Percentiles rank a stretch among this genome's conserved stretches.
phyloP scores from a whole-genome alignment of 2,888 invertebrate genomes.

The Philaethria dido region DNA sequence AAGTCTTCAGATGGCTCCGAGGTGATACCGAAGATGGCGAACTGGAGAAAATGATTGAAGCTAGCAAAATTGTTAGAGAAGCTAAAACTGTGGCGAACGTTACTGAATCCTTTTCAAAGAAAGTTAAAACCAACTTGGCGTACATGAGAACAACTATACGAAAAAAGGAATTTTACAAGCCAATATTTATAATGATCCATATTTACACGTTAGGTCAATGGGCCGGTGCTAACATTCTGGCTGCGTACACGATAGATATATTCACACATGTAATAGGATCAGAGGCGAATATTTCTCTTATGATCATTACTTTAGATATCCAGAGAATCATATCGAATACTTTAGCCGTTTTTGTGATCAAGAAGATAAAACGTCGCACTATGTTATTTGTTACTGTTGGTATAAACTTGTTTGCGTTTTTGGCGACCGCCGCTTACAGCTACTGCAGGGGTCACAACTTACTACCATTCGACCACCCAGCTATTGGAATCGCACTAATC shows the following conservation, averaged over 20 bases:
- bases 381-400: slow-evolving; percentile 59
- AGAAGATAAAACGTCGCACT: slow-evolving; percentile 64
- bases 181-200: slow-evolving; percentile 66
- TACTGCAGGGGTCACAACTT: slow-evolving; percentile 53
- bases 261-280: slow-evolving; percentile 60
- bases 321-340: slow-evolving; percentile 67
- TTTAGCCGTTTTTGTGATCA: slow-evolving; percentile 64
- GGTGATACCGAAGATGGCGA: slow-evolving; percentile 73
- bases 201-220: slow-evolving; percentile 63
- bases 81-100: slow-evolving; percentile 50
- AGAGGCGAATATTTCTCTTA: slow-evolving; percentile 55
- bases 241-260: slow-evolving; percentile 62
- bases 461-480: slow-evolving; percentile 55
- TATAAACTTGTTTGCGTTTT: slow-evolving; percentile 57
- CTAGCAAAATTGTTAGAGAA: slow-evolving; percentile 56
- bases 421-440: slow-evolving; percentile 59
- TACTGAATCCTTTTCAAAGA: slow-evolving; percentile 50
- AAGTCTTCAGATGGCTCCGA: slow-evolving; percentile 82
- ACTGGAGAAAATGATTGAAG: slow-evolving; percentile 59
- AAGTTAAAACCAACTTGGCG: slow-evolving; percentile 49
- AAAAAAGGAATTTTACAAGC: slow-evolving; percentile 64
- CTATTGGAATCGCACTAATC: slow-evolving; percentile 58
- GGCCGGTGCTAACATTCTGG: slow-evolving; percentile 65
- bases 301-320: slow-evolving; percentile 63
- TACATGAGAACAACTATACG: slow-evolving; percentile 55